Base-by-base conservation (phyloP, 2,113 vertebrate species). In the Nothoprocta pentlandii region DNA sequence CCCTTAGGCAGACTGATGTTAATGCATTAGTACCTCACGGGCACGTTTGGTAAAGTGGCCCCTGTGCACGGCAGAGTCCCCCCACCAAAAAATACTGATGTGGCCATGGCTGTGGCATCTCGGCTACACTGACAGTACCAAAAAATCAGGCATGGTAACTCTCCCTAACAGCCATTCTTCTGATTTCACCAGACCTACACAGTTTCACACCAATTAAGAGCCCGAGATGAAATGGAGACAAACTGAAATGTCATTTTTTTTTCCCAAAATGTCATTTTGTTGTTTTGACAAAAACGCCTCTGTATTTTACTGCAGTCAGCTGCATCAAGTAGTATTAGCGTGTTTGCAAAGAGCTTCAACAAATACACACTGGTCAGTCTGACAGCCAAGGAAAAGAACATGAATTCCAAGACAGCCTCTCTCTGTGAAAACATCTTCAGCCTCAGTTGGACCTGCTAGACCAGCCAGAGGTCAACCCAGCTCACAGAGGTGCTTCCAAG, bases 261-360 rank as follows among this genome's bases (percentile, higher is more conserved):
- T 93, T 89, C 79, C 94, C 73, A 82, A 94, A 88, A 39, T 39
- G 36, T 39, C 36, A 39, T 39, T 39, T 39, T 39, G 36, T 39
- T 39, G 36, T 39, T 39, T 87, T 86, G 87, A 94, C 93, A 96
- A 86, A 90, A 86, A 22, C 17, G 12, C 78, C 81, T 93, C 89
- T 97, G 89, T 94, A 84, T 92, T 96, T 93, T 85, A 92, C 93
- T 92, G 58, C 69, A 84, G 61, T 92, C 63, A 91, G 77, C 76
- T 95, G 87, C 81, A 82, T 32, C 69, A 53, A 89, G 70, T 32
- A 88, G 39, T 36, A 62, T 86, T 58, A 73, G 30, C 32, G 77
- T 87, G 14, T 93, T 63, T 92, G 54, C 79, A 88, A 87, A 83
- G 78, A 90, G 25, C 58, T 80, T 51, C 53, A 83, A 79, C 0